Conservation (phyloP, 2,888 invertebrate species). For the Bellardia bayeri region DNA sequence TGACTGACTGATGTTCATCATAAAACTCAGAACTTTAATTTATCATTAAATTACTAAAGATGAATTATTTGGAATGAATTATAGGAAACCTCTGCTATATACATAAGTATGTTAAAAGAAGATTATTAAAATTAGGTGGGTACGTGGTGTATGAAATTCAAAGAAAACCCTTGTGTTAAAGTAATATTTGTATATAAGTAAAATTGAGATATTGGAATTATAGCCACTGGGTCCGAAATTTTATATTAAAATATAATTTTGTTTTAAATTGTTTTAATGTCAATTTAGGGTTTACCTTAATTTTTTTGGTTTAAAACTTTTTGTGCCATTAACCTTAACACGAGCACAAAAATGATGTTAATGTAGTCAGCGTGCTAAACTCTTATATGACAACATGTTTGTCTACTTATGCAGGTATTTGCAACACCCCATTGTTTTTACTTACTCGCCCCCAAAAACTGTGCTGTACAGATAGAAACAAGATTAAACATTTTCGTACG, state of each 20-base stretch:
- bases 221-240: too few relatives aligned
- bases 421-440: neutral
- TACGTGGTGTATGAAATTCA: neutral
- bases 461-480: neutral
- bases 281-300: neutral
- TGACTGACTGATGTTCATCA: neutral
- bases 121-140: neutral
- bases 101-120: neutral
- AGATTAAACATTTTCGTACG: neutral
- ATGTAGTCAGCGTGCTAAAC: neutral
- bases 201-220: too few relatives aligned
- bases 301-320: neutral
- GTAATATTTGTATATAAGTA: too few relatives aligned
- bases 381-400: too few relatives aligned
- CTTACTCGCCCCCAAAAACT: neutral
- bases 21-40: neutral
- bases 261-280: neutral
- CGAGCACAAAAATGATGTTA: neutral
- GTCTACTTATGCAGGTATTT: too few relatives aligned
- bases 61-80: neutral
- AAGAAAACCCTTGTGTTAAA: neutral
- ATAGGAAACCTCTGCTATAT: neutral
- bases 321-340: neutral
- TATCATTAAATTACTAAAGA: conserved; percentile 6
- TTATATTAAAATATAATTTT: too few relatives aligned